These are phyloP conservation scores for Tetragnatha versicolor DNA, from an alignment of 1,140 invertebrate genomes.

Conservation along the genomic window DNA sequence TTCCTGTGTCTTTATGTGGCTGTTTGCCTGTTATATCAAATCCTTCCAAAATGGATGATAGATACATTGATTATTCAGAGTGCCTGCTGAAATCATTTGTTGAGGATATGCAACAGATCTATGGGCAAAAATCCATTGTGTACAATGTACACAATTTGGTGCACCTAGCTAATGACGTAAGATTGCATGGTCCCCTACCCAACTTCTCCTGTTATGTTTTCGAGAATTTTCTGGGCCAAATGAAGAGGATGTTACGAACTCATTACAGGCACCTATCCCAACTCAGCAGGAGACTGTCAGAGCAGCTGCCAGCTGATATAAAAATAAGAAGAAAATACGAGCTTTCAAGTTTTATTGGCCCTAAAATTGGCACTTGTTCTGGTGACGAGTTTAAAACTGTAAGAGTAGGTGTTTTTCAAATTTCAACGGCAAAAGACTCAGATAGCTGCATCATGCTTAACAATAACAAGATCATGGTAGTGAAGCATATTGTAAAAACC, in stretches of 20 bases:
- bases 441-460: neutral
- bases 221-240: neutral
- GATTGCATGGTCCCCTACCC: neutral
- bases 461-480: neutral
- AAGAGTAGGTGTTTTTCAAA: neutral
- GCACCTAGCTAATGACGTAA: constrained; percentile 4
- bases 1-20: neutral
- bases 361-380: too few species aligned
- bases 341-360: too few species aligned
- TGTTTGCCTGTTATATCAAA: neutral
- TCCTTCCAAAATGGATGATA: neutral
- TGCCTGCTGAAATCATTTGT: neutral
- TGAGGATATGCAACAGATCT: neutral
- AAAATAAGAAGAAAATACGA: too few species aligned
- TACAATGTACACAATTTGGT: constrained; percentile 6
- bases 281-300: too few species aligned
- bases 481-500: neutral
- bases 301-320: too few species aligned
- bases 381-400: neutral
- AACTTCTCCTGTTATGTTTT: neutral
- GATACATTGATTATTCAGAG: neutral
- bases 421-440: neutral
- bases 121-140: neutral
- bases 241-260: neutral
- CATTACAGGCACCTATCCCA: too few species aligned